These are phyloP conservation scores for Drosophila lowei DNA, from an alignment of 1,140 invertebrate genomes.

Conservation along the genomic window DNA sequence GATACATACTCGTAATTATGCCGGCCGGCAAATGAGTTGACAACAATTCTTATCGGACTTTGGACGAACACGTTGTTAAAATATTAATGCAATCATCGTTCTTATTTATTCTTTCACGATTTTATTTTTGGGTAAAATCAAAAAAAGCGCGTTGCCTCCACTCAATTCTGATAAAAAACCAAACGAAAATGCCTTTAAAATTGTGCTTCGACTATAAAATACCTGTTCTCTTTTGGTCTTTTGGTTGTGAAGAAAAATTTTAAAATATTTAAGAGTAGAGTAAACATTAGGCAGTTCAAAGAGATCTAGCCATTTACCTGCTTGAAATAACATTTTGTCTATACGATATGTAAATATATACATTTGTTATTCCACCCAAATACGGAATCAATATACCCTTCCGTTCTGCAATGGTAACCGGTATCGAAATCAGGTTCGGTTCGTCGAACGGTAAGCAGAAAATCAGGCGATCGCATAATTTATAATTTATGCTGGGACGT, in stretches of 20 bases:
- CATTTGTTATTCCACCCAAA: too few relatives aligned
- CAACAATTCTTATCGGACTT: slow-evolving; percentile 43
- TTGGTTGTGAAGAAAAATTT: too few relatives aligned
- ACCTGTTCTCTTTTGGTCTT: neutral
- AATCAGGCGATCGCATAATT: slow-evolving; percentile 47
- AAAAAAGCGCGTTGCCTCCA: slow-evolving; percentile 28
- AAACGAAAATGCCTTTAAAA: too few relatives aligned
- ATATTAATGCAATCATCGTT: slow-evolving; percentile 47
- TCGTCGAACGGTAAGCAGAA: slow-evolving; percentile 24
- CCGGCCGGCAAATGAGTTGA: slow-evolving; percentile 52
- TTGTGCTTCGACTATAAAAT: neutral
- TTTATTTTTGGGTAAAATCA: slow-evolving; percentile 24
- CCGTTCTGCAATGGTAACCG: neutral
- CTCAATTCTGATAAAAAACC: slow-evolving; percentile 23
- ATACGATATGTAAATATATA: too few relatives aligned
- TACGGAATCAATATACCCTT: slow-evolving; percentile 7
- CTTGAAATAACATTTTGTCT: too few relatives aligned
- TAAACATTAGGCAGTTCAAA: too few relatives aligned
- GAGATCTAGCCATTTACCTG: too few relatives aligned
- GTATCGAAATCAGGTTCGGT: slow-evolving; percentile 27
- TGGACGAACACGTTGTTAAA: slow-evolving; percentile 49
- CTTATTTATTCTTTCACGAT: slow-evolving; percentile 44
- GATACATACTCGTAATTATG: slow-evolving; percentile 23
- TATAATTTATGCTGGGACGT: slow-evolving; percentile 41
- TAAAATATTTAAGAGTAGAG: too few relatives aligned